phyloP scores from a whole-genome alignment of 1,140 invertebrate species.

The Grapholita molesta region DNA sequence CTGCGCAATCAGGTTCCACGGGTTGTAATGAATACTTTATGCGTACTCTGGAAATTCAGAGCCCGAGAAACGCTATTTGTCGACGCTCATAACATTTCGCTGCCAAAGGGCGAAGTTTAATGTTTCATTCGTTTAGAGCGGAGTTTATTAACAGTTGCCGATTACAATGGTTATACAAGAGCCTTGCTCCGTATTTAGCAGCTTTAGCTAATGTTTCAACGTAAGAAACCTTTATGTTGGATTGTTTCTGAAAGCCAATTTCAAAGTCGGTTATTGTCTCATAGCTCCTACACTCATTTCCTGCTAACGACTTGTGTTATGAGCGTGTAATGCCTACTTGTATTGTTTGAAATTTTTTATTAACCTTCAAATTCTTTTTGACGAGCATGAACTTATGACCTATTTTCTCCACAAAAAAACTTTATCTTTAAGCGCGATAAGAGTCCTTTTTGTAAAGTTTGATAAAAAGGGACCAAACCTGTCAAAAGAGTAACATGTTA shows the following conservation, averaged over 20 bases:
- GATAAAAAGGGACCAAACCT: neutral
- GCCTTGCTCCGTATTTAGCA: neutral
- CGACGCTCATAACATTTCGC: neutral
- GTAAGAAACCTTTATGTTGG: neutral
- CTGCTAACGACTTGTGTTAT: conserved; percentile 6
- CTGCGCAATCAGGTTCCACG: conserved; percentile 39
- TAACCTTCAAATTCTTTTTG: neutral
- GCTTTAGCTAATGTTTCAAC: neutral
- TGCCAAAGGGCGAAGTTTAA: neutral
- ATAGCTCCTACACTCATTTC: neutral
- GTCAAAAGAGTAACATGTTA: neutral
- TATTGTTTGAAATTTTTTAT: neutral
- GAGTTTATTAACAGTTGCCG: neutral
- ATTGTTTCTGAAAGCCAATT: conserved; percentile 11
- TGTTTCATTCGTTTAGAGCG: neutral
- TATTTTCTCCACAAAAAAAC: neutral
- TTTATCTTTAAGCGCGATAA: neutral
- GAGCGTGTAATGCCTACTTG: neutral
- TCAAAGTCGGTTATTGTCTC: neutral
- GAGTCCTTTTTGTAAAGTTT: neutral
- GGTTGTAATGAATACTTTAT: conserved; percentile 54
- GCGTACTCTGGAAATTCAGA: conserved; percentile 24
- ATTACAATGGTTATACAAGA: neutral
- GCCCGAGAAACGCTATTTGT: neutral
- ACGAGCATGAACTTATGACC: neutral